phyloP scores from a whole-genome alignment of 1,140 invertebrate genomes.

The Diprion similis region DNA sequence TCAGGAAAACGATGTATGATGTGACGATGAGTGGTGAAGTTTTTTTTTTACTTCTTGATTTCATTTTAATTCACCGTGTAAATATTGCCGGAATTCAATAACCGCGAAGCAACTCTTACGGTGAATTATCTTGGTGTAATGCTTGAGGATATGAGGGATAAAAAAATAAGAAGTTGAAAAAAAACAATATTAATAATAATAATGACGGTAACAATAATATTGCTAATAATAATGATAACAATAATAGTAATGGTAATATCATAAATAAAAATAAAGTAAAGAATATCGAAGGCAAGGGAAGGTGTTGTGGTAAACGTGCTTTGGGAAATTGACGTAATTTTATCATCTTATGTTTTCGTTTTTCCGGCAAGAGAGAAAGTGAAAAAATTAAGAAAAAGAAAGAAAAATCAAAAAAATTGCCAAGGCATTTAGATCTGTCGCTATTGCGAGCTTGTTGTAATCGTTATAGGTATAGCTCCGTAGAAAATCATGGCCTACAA shows the following conservation, averaged over 20 bases:
- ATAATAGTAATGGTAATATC: not conserved
- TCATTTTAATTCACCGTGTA: no score
- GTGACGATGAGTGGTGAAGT: no score
- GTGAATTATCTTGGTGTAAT: no score
- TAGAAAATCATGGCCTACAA: no score
- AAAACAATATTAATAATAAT: not conserved
- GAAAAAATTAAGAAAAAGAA: not conserved
- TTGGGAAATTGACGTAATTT: not conserved
- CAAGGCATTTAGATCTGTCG: not conserved
- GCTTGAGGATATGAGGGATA: no score
- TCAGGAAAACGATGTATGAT: no score
- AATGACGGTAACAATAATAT: not conserved
- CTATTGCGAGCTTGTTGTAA: not conserved
- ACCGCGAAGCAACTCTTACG: no score
- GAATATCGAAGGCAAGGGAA: not conserved
- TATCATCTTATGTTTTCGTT: not conserved
- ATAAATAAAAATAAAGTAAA: not conserved
- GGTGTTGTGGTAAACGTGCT: not conserved
- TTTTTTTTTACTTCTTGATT: no score
- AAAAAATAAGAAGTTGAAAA: not conserved
- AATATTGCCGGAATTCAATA: no score
- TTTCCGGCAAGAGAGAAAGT: not conserved
- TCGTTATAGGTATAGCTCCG: not conserved
- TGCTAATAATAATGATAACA: not conserved
- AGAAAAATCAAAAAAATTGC: not conserved